Percentiles rank a stretch among this genome's conserved stretches.
phyloP scores from a whole-genome alignment of 2,888 invertebrate genomes.

The Lasioglossum leucozonium region DNA sequence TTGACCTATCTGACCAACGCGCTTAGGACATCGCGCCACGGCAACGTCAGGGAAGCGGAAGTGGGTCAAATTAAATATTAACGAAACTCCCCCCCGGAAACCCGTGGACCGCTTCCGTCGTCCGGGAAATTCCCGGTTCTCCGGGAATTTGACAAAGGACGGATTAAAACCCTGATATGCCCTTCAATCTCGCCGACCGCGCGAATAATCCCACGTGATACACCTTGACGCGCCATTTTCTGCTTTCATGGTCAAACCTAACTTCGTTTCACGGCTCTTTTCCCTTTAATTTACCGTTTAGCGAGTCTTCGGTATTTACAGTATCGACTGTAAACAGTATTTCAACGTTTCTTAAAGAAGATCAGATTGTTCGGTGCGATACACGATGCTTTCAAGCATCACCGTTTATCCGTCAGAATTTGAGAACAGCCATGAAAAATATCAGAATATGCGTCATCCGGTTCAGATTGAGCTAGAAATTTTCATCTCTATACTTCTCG shows the following conservation, averaged over 20 bases:
- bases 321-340: too few species aligned
- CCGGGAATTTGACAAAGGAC: neutral
- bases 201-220: neutral
- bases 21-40: constrained; percentile 68
- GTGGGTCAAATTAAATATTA: constrained; percentile 76
- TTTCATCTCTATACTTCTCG: neutral
- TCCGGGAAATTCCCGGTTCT: neutral
- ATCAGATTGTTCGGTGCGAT: too few species aligned
- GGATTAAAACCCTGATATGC: neutral
- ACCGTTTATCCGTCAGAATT: too few species aligned
- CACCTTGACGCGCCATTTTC: neutral
- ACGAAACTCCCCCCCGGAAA: constrained; percentile 22
- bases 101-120: neutral
- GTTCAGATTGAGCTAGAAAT: neutral
- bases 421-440: too few species aligned
- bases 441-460: neutral
- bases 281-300: neutral
- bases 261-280: neutral
- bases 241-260: neutral
- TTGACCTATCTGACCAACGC: constrained; percentile 79
- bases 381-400: too few species aligned
- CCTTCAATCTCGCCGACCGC: neutral
- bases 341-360: too few species aligned
- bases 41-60: constrained; percentile 62
- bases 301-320: too few species aligned